phyloP scores from a whole-genome alignment of 2,113 vertebrate genomes.

The Oncorhynchus clarkii region DNA sequence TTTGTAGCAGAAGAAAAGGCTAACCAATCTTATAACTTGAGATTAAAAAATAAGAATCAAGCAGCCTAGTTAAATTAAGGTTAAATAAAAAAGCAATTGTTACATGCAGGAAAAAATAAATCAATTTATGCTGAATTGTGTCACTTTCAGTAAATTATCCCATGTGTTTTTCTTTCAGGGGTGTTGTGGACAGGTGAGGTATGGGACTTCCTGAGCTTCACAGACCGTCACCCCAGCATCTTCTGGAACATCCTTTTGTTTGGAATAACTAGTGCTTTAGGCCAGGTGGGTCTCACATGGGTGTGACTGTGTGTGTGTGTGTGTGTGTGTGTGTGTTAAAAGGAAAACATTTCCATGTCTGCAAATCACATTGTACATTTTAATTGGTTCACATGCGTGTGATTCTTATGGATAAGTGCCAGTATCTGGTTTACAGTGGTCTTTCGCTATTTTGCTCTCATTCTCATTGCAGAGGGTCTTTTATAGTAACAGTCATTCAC shows the following conservation, averaged over 20 bases:
- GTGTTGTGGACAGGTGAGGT: constrained; percentile 92
- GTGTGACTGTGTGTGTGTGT: neutral
- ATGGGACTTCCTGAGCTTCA: constrained; percentile 92
- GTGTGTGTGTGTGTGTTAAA: neutral
- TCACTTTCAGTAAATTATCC: neutral
- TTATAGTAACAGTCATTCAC: neutral
- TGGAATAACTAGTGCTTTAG: constrained; percentile 90
- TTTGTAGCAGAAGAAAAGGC: neutral
- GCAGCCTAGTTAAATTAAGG: neutral
- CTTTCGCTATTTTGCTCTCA: neutral
- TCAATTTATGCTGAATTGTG: neutral
- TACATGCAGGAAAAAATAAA: neutral
- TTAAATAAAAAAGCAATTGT: neutral
- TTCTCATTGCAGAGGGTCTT: neutral
- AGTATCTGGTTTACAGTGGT: neutral
- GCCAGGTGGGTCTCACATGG: constrained; percentile 77
- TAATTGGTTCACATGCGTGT: too few species aligned
- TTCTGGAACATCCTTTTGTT: constrained; percentile 92
- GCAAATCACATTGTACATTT: too few species aligned
- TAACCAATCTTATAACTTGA: neutral
- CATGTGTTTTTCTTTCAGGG: constrained; percentile 58
- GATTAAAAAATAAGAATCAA: neutral
- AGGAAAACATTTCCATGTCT: too few species aligned
- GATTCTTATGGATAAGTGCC: neutral
- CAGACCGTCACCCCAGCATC: constrained; percentile 83